Percentiles rank a stretch among this genome's conserved stretches.
phyloP scores from a whole-genome alignment of 2,113 vertebrate genomes.

The Melospiza melodia region DNA sequence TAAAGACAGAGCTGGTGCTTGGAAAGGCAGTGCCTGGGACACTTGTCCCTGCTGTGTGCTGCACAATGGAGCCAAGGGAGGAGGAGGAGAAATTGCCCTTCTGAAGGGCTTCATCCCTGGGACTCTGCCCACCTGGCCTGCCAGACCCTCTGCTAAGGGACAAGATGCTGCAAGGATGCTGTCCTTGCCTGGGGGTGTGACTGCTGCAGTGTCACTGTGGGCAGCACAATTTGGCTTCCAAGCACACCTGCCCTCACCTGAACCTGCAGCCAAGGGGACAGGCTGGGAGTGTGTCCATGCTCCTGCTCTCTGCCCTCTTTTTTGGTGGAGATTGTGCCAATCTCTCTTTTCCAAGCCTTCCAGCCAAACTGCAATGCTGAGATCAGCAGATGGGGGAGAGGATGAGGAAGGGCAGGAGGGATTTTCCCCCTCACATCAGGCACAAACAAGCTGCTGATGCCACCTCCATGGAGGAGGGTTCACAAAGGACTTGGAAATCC shows the following conservation, averaged over 20 bases:
- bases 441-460: not conserved
- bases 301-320: not conserved
- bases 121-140: not conserved
- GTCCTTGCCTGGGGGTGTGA: not conserved
- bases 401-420: not conserved
- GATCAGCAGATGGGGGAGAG: not conserved
- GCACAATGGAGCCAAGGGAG: not conserved
- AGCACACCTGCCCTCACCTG: not conserved
- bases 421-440: rapidly evolving
- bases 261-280: not conserved
- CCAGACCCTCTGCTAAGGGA: not conserved
- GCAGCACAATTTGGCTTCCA: not conserved
- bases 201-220: not conserved
- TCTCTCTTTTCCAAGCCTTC: not conserved
- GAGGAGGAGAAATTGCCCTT: not conserved
- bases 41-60: rapidly evolving
- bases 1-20: not conserved
- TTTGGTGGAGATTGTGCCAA: not conserved
- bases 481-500: not conserved
- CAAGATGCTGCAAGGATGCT: not conserved
- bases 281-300: rapidly evolving
- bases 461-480: not conserved
- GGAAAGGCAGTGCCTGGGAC: not conserved
- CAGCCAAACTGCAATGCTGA: not conserved
- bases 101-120: not conserved